Conservation (phyloP, 2,113 vertebrate genomes). For the Psittacula cyanocephala region DNA sequence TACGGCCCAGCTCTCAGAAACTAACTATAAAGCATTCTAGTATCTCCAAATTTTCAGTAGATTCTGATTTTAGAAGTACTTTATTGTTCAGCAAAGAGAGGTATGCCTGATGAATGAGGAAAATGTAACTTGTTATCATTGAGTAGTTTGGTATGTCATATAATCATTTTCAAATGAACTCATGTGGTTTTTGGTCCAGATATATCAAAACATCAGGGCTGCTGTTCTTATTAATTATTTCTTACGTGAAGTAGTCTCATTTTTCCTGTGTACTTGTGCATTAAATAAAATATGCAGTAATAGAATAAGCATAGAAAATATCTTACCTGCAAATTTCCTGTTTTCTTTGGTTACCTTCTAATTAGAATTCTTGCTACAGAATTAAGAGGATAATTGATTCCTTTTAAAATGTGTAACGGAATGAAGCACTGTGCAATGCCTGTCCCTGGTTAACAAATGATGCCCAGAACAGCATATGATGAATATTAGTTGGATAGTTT, state of each 20-base stretch:
- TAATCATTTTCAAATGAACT: background rate
- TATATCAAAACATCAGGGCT: background rate
- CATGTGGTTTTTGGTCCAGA: background rate
- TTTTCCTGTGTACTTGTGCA: background rate
- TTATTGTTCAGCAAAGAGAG: background rate
- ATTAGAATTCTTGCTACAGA: constrained; percentile 26
- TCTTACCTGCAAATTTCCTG: background rate
- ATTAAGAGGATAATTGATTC: constrained; percentile 41
- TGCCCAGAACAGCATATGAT: background rate
- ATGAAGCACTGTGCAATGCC: background rate
- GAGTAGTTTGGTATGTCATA: background rate
- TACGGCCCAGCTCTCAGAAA: background rate
- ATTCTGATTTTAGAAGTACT: background rate
- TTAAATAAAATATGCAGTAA: background rate
- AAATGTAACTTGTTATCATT: background rate
- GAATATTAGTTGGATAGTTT: constrained; percentile 34
- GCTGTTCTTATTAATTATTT: background rate
- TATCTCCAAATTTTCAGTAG: background rate
- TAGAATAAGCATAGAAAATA: background rate
- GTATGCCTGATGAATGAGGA: background rate
- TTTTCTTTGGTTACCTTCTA: constrained; percentile 27
- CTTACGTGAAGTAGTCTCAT: background rate
- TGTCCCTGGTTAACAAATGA: constrained; percentile 39
- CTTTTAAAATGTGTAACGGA: constrained; percentile 19
- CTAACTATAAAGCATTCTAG: background rate